phyloP scores from a whole-genome alignment of 2,797 vertebrate genomes.

The Calcarius lapponicus region DNA sequence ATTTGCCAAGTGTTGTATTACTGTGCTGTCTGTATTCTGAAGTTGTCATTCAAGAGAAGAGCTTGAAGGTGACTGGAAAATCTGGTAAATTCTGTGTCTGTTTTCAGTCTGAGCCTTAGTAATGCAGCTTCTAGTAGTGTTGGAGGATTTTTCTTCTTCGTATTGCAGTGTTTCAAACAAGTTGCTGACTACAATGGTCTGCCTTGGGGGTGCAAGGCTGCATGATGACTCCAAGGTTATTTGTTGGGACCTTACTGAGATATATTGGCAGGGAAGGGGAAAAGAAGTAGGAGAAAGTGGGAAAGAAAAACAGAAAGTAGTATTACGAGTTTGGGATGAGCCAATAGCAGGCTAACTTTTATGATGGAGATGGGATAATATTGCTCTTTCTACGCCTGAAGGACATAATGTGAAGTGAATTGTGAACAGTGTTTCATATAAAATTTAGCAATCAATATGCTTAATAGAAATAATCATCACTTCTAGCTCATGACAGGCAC shows the following conservation, averaged over 20 bases:
- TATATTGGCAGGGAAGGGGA: not conserved
- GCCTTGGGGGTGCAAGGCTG: not conserved
- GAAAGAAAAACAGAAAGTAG: not conserved
- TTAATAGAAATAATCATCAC: not conserved
- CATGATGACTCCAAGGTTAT: not conserved
- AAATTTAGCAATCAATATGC: not conserved
- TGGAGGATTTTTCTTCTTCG: not conserved
- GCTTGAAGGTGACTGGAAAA: not conserved
- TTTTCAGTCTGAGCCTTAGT: not conserved
- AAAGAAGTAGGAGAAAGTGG: not conserved
- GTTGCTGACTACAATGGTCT: not conserved
- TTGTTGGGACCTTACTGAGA: not conserved
- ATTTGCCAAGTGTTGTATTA: not conserved
- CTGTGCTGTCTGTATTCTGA: not conserved
- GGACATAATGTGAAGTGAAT: not conserved
- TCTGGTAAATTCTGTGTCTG: not conserved
- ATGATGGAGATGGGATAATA: not conserved
- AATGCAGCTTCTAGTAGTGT: not conserved
- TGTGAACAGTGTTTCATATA: not conserved
- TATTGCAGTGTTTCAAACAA: not conserved
- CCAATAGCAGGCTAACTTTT: not conserved
- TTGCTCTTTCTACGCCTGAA: not conserved
- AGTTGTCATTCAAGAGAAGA: not conserved
- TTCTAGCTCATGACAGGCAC: not conserved
- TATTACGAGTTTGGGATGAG: not conserved